Evolutionary conservation across 1,140 invertebrate species (phyloP).

Genomic region (Cotesia chilonis): DNA sequence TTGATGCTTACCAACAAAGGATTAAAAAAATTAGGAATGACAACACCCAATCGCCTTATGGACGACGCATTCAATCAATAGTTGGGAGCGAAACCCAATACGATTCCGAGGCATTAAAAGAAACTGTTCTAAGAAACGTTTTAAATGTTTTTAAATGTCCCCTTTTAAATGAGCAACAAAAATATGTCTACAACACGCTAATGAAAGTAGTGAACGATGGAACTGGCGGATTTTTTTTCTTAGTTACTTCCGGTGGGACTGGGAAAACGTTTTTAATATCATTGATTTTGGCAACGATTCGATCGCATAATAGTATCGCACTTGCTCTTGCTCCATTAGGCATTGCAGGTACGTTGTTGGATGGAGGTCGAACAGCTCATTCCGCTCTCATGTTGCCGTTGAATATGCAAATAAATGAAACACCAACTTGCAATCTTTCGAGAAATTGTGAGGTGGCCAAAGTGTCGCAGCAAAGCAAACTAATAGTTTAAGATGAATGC

Average conservation of each 20-base stretch:
- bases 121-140: constrained; percentile 52
- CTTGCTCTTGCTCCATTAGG: constrained; percentile 47
- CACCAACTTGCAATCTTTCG: too few species aligned
- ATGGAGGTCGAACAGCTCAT: constrained; percentile 47
- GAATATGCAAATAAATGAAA: constrained; percentile 10
- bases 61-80: constrained; percentile 51
- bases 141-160: constrained; percentile 5
- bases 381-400: constrained; percentile 45
- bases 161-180: constrained; percentile 55
- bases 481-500: not conserved
- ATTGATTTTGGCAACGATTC: constrained; percentile 55
- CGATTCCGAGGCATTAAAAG: constrained; percentile 44
- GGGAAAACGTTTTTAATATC: constrained; percentile 44
- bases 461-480: too few species aligned
- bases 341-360: constrained; percentile 49
- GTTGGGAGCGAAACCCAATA: constrained; percentile 54
- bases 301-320: constrained; percentile 53
- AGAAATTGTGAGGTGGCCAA: too few species aligned
- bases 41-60: constrained; percentile 53
- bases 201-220: constrained; percentile 52
- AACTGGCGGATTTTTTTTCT: constrained; percentile 54
- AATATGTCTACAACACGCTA: constrained; percentile 51
- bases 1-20: constrained; percentile 6
- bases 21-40: constrained; percentile 52
- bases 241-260: constrained; percentile 49